A percentile compares a stretch with the other conserved stretches of the same genome.
phyloP scores from a whole-genome alignment of 2,113 vertebrate species.

The Pardalotus punctatus region DNA sequence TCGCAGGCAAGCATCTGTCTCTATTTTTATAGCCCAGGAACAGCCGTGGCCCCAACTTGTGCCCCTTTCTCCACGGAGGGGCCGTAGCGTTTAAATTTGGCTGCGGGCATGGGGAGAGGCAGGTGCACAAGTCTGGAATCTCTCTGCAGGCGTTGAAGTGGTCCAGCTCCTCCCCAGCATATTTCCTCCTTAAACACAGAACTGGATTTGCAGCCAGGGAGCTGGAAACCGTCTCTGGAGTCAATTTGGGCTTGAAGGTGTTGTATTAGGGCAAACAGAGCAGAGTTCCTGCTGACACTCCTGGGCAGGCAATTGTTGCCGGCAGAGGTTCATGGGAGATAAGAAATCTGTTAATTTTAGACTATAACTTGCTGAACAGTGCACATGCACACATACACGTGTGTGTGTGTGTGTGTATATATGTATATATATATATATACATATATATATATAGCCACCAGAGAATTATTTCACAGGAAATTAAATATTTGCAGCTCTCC shows the following conservation, averaged over 20 bases:
- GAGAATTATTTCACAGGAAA: constrained; percentile 56
- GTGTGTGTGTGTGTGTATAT: background rate
- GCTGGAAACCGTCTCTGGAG: constrained; percentile 2
- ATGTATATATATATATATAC: background rate
- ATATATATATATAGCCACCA: background rate
- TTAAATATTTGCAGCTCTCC: constrained; percentile 57
- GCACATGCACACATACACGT: background rate
- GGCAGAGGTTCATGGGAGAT: background rate
- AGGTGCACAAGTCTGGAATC: constrained; percentile 50
- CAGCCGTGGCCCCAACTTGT: constrained; percentile 21
- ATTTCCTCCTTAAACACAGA: constrained; percentile 17
- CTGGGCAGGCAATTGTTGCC: background rate
- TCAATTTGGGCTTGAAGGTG: background rate
- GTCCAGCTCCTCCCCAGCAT: background rate
- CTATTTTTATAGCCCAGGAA: constrained; percentile 48
- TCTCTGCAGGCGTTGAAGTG: background rate
- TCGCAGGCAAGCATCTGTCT: constrained; percentile 4
- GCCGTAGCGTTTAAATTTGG: constrained; percentile 29
- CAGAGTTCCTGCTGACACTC: background rate
- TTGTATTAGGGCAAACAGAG: background rate
- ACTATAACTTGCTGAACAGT: background rate
- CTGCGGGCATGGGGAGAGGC: constrained; percentile 7
- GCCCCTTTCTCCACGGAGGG: background rate
- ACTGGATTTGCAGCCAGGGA: background rate
- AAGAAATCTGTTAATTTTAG: background rate